Evolutionary conservation across 1,140 invertebrate species (phyloP).

Genomic region (Polypedilum pembai): DNA sequence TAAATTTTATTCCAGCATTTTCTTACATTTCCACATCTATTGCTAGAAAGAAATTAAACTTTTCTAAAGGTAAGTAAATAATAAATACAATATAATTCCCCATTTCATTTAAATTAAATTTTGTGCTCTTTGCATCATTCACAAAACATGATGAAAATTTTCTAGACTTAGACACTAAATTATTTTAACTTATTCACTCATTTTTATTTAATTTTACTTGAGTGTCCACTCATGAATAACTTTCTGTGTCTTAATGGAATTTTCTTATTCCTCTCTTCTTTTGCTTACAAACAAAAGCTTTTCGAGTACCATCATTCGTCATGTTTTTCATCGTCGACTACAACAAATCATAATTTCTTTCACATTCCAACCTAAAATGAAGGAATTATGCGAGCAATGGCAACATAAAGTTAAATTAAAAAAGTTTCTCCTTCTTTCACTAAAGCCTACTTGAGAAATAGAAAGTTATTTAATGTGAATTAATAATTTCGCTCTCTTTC

Average conservation of each 20-base stretch:
- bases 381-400: not conserved
- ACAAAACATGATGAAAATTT: not conserved
- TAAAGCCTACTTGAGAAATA: not conserved
- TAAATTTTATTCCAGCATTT: too few relatives aligned
- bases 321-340: not conserved
- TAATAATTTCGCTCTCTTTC: not conserved
- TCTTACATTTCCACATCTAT: too few relatives aligned
- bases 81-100: not conserved
- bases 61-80: not conserved
- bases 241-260: slow-evolving; percentile 1
- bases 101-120: slow-evolving; percentile 7
- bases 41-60: too few relatives aligned
- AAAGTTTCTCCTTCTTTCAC: not conserved
- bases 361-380: not conserved
- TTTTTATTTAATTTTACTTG: too few relatives aligned
- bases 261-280: not conserved
- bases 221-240: too few relatives aligned
- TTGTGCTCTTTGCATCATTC: not conserved
- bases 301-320: slow-evolving; percentile 7
- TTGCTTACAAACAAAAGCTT: not conserved
- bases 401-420: slow-evolving; percentile 14
- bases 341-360: not conserved
- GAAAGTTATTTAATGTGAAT: not conserved
- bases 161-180: too few relatives aligned
- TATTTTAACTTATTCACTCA: too few relatives aligned